Percentiles rank a stretch among this genome's conserved stretches.
These are phyloP conservation scores for Crocodylus rhombifer DNA, from an alignment of 2,797 vertebrate species.

Conservation along the genomic window DNA sequence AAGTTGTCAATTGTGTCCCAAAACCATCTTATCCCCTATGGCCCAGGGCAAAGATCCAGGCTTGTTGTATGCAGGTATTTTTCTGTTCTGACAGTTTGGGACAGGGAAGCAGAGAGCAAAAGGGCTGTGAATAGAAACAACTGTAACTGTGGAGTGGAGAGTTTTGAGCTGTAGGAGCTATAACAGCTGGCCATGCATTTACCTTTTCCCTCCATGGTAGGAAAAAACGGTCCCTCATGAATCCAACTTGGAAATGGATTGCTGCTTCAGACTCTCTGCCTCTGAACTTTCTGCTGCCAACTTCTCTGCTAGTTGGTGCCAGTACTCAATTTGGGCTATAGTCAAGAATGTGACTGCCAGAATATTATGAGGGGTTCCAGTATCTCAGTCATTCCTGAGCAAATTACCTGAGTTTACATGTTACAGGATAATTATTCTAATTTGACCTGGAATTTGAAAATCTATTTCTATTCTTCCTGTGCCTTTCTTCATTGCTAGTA, in stretches of 20 bases:
- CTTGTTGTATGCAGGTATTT: constrained; percentile 20
- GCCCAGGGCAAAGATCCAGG: constrained; percentile 51
- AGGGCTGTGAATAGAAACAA: neutral
- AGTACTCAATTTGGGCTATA: neutral
- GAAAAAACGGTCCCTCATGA: neutral
- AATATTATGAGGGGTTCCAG: neutral
- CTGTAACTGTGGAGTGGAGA: neutral
- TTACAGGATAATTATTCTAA: neutral
- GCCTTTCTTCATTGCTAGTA: neutral
- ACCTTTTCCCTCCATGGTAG: rapidly evolving
- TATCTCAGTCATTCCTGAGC: neutral
- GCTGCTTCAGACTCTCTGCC: neutral
- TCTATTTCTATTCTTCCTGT: neutral
- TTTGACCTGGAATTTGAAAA: neutral
- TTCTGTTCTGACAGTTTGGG: constrained; percentile 38
- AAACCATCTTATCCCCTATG: constrained; percentile 46
- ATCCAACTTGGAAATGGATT: neutral
- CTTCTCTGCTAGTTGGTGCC: neutral
- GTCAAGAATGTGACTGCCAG: neutral
- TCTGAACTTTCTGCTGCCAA: neutral
- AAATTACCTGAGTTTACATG: neutral
- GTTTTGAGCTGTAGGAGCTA: neutral
- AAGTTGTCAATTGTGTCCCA: constrained; percentile 52
- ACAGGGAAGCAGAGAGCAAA: constrained; percentile 38
- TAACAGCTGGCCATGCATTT: neutral